Evolutionary conservation across 2,888 invertebrate species (phyloP).

Genomic region (Gasteruption jaculator): DNA sequence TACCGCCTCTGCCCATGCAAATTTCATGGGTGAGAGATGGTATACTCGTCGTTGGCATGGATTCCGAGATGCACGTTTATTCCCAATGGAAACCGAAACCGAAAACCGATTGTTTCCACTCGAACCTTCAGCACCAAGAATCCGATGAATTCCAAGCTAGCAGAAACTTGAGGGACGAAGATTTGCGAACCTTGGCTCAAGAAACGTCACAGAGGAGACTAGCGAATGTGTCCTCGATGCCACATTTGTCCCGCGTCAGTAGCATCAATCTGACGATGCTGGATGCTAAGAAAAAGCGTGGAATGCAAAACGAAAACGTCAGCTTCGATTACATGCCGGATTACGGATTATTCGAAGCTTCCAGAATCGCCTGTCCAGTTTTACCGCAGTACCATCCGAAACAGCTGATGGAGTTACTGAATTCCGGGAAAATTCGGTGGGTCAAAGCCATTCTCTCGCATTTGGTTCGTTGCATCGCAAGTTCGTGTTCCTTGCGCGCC

Average conservation of each 20-base stretch:
- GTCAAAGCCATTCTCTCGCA: conserved; percentile 98
- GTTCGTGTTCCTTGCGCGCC: conserved; percentile 52
- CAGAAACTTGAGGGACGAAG: conserved; percentile 68
- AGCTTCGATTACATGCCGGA: conserved; percentile 83
- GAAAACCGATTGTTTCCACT: conserved; percentile 44
- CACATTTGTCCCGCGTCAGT: conserved; percentile 76
- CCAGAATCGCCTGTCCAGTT: conserved; percentile 94
- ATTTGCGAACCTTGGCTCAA: conserved; percentile 63
- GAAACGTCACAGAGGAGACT: conserved; percentile 65
- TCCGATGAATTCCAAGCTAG: conserved; percentile 70
- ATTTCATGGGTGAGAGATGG: conserved; percentile 99
- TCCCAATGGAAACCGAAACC: conserved; percentile 91
- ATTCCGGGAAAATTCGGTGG: conserved; percentile 96
- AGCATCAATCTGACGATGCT: conserved; percentile 79
- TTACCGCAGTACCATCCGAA: conserved; percentile 99
- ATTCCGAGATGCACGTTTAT: conserved; percentile 99
- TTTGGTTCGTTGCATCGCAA: conserved; percentile 74
- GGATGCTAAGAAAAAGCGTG: conserved; percentile 64
- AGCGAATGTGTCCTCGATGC: conserved; percentile 73
- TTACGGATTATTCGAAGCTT: conserved; percentile 94
- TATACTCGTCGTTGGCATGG: conserved; percentile 97
- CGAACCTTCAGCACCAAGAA: conserved; percentile 53
- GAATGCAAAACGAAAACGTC: conserved; percentile 50
- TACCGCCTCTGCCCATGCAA: conserved; percentile 97
- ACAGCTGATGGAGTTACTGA: conserved; percentile 95